Conservation (phyloP, 2,888 invertebrate species). For the Gibbula magus region DNA sequence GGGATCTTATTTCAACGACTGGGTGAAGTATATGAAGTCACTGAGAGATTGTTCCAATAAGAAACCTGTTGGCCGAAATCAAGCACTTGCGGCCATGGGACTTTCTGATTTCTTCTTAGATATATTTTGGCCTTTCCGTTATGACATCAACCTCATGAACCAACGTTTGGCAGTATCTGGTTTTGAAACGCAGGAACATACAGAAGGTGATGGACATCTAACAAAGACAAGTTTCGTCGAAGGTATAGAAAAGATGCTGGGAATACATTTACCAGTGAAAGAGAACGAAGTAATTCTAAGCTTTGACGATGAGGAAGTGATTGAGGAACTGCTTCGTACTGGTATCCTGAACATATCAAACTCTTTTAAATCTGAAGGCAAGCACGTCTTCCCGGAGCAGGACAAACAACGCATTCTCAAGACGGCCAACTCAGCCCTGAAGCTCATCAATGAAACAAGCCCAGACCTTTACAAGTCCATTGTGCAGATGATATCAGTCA, state of each 20-base stretch:
- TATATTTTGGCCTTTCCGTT: not conserved
- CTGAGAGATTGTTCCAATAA: too few relatives aligned
- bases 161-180: not conserved
- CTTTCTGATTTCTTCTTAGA: not conserved
- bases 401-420: not conserved
- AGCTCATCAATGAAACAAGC: not conserved
- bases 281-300: not conserved
- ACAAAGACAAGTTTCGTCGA: not conserved
- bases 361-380: not conserved
- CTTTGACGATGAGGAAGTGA: not conserved
- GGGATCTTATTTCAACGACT: too few relatives aligned
- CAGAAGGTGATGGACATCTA: too few relatives aligned
- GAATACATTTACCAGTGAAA: not conserved
- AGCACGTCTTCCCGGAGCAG: not conserved
- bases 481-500: not conserved
- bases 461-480: not conserved
- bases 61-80: too few relatives aligned
- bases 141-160: not conserved
- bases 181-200: not conserved
- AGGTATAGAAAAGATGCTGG: not conserved
- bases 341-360: not conserved
- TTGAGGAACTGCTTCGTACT: not conserved
- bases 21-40: too few relatives aligned
- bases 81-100: not conserved
- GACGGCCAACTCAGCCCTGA: not conserved